phyloP scores from a whole-genome alignment of 2,113 vertebrate genomes.

The Vidua macroura region DNA sequence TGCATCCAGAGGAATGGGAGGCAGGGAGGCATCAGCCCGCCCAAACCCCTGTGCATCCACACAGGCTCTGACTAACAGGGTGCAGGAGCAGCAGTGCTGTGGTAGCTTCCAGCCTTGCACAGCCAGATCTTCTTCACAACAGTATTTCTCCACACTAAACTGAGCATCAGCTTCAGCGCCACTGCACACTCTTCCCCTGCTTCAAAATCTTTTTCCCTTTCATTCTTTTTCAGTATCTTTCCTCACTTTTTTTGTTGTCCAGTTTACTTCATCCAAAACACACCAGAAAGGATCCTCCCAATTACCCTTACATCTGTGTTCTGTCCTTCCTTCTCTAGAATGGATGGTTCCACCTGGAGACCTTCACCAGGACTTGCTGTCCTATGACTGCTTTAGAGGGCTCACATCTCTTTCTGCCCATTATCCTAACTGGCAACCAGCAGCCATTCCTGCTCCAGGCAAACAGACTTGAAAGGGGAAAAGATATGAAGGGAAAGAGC shows the following conservation, averaged over 20 bases:
- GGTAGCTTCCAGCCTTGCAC: background rate
- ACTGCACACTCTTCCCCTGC: background rate
- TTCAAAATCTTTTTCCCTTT: background rate
- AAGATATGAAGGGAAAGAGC: background rate
- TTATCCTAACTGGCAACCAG: background rate
- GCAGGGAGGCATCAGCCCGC: background rate
- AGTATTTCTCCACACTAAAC: background rate
- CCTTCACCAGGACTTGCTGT: background rate
- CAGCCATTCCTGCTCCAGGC: background rate
- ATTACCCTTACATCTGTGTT: background rate
- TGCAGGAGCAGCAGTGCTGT: background rate
- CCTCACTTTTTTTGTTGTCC: background rate
- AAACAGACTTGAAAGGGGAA: background rate
- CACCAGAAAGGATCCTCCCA: background rate
- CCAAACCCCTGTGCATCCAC: background rate
- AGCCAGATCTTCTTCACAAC: background rate
- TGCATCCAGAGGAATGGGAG: rapidly evolving
- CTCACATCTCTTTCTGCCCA: background rate
- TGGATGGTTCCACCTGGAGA: background rate
- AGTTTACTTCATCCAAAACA: background rate
- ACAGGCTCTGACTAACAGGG: background rate
- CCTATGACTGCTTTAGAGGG: background rate
- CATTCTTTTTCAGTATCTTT: background rate
- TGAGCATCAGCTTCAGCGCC: background rate
- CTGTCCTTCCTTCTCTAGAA: background rate